Evolutionary conservation across 2,113 vertebrate species (phyloP).

Genomic region (Psilopsiagon aurifrons): DNA sequence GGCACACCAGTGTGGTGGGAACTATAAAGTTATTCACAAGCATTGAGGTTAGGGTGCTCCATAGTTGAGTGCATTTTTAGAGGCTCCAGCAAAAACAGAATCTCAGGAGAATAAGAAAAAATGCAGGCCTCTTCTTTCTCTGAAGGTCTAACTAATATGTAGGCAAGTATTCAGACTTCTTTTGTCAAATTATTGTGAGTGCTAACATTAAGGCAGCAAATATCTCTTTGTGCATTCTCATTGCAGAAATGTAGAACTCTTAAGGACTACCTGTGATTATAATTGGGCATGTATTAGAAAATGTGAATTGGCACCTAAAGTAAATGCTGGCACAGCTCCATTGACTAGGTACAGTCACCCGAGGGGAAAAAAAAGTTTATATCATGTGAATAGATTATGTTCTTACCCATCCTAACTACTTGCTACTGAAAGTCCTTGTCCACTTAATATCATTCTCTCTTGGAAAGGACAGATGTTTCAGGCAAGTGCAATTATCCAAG

Average conservation of each 20-base stretch:
- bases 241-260: background rate
- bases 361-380: fast-evolving
- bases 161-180: background rate
- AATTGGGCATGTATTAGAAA: background rate
- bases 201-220: background rate
- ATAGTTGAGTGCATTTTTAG: background rate
- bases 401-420: background rate
- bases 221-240: background rate
- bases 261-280: background rate
- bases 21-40: background rate
- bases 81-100: background rate
- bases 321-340: background rate
- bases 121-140: background rate
- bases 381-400: background rate
- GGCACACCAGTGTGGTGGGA: background rate
- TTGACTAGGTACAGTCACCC: background rate
- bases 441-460: background rate
- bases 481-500: background rate
- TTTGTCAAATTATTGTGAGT: background rate
- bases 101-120: background rate
- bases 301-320: background rate
- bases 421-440: background rate
- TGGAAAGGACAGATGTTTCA: background rate
- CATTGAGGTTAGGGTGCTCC: background rate
- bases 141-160: background rate